Evolutionary conservation across 2,888 invertebrate genomes (phyloP), one percentile per base, ranked within the genome.

Genomic region (Lamproptera curius): DNA sequence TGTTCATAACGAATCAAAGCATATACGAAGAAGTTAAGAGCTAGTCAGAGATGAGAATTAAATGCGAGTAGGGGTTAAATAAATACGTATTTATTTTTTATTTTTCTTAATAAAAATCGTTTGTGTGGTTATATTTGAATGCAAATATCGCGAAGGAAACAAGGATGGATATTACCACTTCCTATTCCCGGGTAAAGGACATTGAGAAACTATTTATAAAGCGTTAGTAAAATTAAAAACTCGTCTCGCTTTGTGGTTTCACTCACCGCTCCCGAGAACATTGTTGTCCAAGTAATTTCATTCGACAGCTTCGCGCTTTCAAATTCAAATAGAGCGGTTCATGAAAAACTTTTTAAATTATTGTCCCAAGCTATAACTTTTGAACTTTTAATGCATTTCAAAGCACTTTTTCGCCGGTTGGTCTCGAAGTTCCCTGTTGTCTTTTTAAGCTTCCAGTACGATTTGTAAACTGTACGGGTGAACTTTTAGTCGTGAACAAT

Each of bases 221-320:
- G 11, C 2, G 31, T 17, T 17, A 16, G 28, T 40, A 28, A 40
- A 40, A 31, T 31, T 31, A 31, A 31, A 23, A 40, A 40, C 28
- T 40, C 5, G 26, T 15, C 15, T 15, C 16, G 39, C 16, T n/a
- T n/a, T 13, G 33, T 33, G 33, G 11, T 41, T 33, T 33, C 17
- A 41, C 33, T 31, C 40, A 16, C 1, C 33, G 11, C 10, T 11
- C 26, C 11, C 16, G 33, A 31, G 52, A 55, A 53, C 52, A 49
- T 50, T 45, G 46, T 51, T 48, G 50, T 42, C 42, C 43, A 65
- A 65, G 53, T 65, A 63, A 58, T 52, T 57, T 53, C 37, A 53
- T 55, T 55, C 35, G 35, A 23, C 23, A 35, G 42, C 23, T 23
- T 20, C 23, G 11, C 20, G 23, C 34, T 35, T 35, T 35, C 33